These are phyloP conservation scores for Steatocranus sp. DNA, from an alignment of 2,797 vertebrate genomes.

Conservation along the genomic window DNA sequence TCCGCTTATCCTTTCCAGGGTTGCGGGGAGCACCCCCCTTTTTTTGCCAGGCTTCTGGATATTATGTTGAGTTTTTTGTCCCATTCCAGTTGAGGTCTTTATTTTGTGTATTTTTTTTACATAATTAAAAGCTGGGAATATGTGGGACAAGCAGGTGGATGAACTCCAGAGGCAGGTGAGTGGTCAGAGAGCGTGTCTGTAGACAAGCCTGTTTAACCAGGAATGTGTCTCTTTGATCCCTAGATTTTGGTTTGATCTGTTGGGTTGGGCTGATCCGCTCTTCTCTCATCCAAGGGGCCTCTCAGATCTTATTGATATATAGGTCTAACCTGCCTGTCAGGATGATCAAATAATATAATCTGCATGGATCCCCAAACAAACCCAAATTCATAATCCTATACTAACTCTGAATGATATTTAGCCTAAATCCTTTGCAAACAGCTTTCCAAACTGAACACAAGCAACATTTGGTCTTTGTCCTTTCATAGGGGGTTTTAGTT, in stretches of 20 bases:
- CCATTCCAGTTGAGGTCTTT: neutral
- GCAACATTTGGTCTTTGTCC: neutral
- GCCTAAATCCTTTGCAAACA: neutral
- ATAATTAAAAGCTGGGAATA: neutral
- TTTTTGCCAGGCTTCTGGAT: neutral
- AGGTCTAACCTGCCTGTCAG: slow-evolving; percentile 40
- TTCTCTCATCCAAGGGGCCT: slow-evolving; percentile 44
- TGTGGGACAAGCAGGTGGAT: neutral
- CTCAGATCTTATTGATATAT: slow-evolving; percentile 41
- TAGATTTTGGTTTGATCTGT: slow-evolving; percentile 63
- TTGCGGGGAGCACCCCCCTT: neutral
- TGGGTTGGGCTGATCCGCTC: slow-evolving; percentile 32
- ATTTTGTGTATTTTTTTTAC: neutral
- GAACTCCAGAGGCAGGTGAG: neutral
- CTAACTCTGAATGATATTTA: slow-evolving; percentile 16
- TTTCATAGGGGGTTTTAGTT: neutral
- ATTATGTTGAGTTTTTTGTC: neutral
- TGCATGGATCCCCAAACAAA: slow-evolving; percentile 25
- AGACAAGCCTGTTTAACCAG: slow-evolving; percentile 25
- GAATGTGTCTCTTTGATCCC: slow-evolving; percentile 70
- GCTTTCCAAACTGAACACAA: neutral
- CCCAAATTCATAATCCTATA: slow-evolving; percentile 25
- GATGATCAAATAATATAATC: slow-evolving; percentile 46
- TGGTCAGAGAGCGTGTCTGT: slow-evolving; percentile 19
- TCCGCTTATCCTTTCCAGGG: neutral